phyloP scores from a whole-genome alignment of 64 coral and sea anemone genomes.

The Hydrozoanthus tunicans region DNA sequence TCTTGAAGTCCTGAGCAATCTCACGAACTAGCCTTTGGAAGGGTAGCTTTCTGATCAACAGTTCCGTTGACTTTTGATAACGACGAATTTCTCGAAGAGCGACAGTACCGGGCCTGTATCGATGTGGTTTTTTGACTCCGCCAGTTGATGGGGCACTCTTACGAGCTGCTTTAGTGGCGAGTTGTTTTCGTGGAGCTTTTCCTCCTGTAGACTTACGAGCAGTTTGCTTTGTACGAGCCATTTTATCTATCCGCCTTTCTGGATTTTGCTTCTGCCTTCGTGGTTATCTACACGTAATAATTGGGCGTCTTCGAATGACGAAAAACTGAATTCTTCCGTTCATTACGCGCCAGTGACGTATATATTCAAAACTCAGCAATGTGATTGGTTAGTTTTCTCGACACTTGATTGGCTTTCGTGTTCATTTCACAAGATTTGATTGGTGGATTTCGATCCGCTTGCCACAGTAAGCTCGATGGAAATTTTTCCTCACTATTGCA shows the following conservation, averaged over 20 bases:
- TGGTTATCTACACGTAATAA: constrained; percentile 28
- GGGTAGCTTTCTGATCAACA: constrained; percentile 54
- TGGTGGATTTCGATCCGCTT: constrained; percentile 78
- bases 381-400: constrained; percentile 64
- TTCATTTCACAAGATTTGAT: constrained; percentile 51
- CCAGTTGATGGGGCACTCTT: constrained; percentile 82
- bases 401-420: constrained; percentile 65
- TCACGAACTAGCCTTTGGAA: constrained; percentile 60
- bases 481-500: neutral
- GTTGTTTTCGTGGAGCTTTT: constrained; percentile 79
- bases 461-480: constrained; percentile 54
- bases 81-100: constrained; percentile 72
- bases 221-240: constrained; percentile 81
- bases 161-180: constrained; percentile 72
- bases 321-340: constrained; percentile 33
- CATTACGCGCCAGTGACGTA: constrained; percentile 44
- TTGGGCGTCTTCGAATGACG: constrained; percentile 52
- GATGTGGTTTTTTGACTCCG: constrained; percentile 60
- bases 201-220: constrained; percentile 74
- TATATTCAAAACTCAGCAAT: constrained; percentile 50
- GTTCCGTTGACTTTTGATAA: constrained; percentile 55
- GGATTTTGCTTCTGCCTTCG: neutral
- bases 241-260: neutral
- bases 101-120: constrained; percentile 56
- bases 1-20: constrained; percentile 60